Evolutionary conservation across 2,113 vertebrate species (phyloP).

Genomic region (Telmatochromis sp.): DNA sequence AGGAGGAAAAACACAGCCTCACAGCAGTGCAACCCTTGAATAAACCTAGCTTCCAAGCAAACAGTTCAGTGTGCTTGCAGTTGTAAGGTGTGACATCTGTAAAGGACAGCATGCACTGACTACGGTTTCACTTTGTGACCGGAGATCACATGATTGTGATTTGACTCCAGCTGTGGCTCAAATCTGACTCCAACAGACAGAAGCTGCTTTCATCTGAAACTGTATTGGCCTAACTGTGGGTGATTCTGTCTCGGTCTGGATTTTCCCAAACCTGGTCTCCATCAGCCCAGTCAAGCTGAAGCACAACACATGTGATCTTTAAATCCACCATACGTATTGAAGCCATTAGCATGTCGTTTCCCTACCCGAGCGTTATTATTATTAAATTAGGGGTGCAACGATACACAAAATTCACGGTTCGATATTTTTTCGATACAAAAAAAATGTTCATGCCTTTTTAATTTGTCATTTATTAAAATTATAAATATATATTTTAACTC

Average conservation of each 20-base stretch:
- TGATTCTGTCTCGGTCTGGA: not conserved
- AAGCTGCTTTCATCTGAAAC: not conserved
- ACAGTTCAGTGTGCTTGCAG: not conserved
- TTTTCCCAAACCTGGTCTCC: not conserved
- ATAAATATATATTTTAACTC: too few relatives aligned
- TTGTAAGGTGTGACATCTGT: not conserved
- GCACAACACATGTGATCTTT: not conserved
- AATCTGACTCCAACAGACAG: not conserved
- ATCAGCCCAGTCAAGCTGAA: not conserved
- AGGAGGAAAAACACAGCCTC: not conserved
- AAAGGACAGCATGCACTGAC: not conserved
- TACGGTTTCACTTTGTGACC: not conserved
- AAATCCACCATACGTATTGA: not conserved
- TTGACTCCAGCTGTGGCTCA: not conserved
- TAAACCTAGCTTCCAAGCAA: not conserved
- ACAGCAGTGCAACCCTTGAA: not conserved
- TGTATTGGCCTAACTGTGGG: not conserved
- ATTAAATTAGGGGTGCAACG: too few relatives aligned
- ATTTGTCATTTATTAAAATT: too few relatives aligned
- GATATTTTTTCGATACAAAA: too few relatives aligned
- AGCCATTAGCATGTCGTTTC: too few relatives aligned
- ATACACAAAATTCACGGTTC: rapidly evolving
- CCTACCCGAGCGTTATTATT: too few relatives aligned
- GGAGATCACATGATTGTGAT: not conserved
- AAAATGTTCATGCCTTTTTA: too few relatives aligned